A percentile compares a stretch with the other conserved stretches of the same genome.
Evolutionary conservation across 2,113 vertebrate genomes (phyloP).

Genomic region (Psittacula cyanocephala): DNA sequence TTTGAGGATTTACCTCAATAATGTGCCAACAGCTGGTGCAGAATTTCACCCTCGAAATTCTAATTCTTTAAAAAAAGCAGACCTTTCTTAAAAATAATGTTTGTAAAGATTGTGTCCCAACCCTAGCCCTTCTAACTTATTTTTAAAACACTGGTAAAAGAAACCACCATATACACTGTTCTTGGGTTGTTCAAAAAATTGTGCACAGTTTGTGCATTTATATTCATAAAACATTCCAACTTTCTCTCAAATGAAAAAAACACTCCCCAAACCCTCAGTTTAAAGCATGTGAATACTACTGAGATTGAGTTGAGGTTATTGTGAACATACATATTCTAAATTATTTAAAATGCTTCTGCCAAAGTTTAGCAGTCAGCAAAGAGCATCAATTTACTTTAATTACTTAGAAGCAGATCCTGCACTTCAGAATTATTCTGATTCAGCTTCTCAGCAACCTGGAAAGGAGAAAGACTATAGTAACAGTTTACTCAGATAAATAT

Average conservation of each 20-base stretch:
- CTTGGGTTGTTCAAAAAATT: background rate
- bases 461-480: background rate
- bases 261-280: background rate
- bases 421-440: background rate
- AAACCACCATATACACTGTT: background rate
- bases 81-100: background rate
- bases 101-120: background rate
- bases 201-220: background rate
- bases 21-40: background rate
- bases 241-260: background rate
- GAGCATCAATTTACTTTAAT: background rate
- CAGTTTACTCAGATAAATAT: background rate
- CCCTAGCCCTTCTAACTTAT: background rate
- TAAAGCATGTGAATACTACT: background rate
- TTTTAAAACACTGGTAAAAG: background rate
- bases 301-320: background rate
- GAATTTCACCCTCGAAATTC: background rate
- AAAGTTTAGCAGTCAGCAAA: slow-evolving; percentile 2
- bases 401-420: background rate
- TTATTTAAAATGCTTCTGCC: slow-evolving; percentile 29
- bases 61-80: background rate
- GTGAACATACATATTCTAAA: slow-evolving; percentile 17
- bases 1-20: background rate
- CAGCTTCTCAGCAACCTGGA: background rate
- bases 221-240: background rate